A percentile compares a stretch with the other conserved stretches of the same genome.
These are phyloP conservation scores for Tipula confusa DNA, from an alignment of 2,888 invertebrate species.

Conservation along the genomic window DNA sequence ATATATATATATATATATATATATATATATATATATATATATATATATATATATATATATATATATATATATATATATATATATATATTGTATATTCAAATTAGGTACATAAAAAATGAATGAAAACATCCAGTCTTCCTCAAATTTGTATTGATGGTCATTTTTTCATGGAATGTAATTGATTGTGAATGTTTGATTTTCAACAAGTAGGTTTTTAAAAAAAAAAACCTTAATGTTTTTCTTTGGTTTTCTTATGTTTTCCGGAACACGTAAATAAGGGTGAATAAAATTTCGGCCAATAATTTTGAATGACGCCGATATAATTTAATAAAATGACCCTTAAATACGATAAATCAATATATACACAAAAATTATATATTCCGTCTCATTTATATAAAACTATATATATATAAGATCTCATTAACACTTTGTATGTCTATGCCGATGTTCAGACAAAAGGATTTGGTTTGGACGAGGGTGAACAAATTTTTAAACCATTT, in stretches of 20 bases:
- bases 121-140: background rate
- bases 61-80: background rate
- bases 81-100: background rate
- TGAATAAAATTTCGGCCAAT: background rate
- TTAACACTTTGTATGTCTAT: background rate
- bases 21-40: background rate
- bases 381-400: too few relatives aligned
- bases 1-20: background rate
- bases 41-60: background rate
- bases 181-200: background rate
- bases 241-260: conserved; percentile 5
- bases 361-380: background rate
- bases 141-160: background rate
- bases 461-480: background rate
- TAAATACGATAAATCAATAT: background rate
- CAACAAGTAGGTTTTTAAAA: background rate
- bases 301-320: background rate
- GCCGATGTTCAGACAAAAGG: too few relatives aligned
- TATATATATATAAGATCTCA: background rate
- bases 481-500: conserved; percentile 4
- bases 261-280: background rate
- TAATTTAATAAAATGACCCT: background rate
- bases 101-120: background rate
- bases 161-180: background rate
- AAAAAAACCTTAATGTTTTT: background rate